Evolutionary conservation across 2,888 invertebrate genomes (phyloP).

Genomic region (Trissoscelio sp.): DNA sequence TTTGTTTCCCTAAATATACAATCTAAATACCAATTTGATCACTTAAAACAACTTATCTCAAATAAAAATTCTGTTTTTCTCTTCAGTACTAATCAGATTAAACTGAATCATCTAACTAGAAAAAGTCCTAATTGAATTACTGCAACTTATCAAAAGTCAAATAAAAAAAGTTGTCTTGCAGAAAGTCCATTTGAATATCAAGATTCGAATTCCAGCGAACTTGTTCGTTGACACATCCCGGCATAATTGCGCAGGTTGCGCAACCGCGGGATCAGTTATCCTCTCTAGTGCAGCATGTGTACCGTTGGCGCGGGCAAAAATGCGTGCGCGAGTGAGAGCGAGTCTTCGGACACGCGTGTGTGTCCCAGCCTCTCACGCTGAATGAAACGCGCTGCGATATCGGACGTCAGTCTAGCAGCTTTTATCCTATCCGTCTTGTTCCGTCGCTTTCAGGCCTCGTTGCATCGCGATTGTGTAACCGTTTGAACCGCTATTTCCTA

Average conservation of each 20-base stretch:
- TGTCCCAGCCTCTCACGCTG: background rate
- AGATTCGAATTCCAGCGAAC: slow-evolving; percentile 23
- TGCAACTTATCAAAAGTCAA: background rate
- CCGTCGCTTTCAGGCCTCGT: slow-evolving; percentile 9
- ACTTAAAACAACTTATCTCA: too few relatives aligned
- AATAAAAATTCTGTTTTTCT: too few relatives aligned
- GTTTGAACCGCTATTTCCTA: slow-evolving; percentile 5
- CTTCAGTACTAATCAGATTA: too few relatives aligned
- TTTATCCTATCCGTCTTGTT: background rate
- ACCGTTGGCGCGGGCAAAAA: slow-evolving; percentile 24
- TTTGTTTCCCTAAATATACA: too few relatives aligned
- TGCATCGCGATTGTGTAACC: slow-evolving; percentile 8
- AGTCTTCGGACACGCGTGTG: slow-evolving; percentile 27
- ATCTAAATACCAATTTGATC: too few relatives aligned
- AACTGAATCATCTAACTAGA: background rate
- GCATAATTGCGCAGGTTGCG: slow-evolving; percentile 22
- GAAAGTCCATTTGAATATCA: slow-evolving; percentile 14
- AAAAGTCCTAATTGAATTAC: background rate
- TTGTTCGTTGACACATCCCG: slow-evolving; percentile 29
- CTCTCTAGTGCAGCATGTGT: too few relatives aligned
- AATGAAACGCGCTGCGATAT: slow-evolving; percentile 17
- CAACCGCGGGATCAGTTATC: slow-evolving; percentile 25
- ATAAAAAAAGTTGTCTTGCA: background rate
- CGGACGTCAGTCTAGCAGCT: slow-evolving; percentile 15
- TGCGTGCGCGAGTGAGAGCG: slow-evolving; percentile 20